Evolutionary conservation across 2,797 vertebrate species (phyloP).

Genomic region (Gallirallus australis): DNA sequence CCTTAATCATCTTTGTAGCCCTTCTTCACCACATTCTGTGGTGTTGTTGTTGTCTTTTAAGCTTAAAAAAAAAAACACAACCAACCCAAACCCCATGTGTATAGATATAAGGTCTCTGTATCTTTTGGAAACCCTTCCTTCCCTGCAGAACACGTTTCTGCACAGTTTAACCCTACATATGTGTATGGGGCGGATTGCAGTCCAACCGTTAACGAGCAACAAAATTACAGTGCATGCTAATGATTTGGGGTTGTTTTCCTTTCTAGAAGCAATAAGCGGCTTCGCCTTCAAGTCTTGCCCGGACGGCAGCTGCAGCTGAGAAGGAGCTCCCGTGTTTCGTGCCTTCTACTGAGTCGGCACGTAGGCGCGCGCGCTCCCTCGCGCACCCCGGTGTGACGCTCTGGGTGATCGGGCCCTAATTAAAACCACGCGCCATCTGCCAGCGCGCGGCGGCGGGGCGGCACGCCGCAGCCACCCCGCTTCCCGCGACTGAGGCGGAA

Average conservation of each 20-base stretch:
- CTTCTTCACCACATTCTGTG: no score
- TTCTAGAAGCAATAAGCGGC: conserved; percentile 7
- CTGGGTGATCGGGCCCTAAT: conserved; percentile 68
- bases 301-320: conserved; percentile 59
- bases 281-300: conserved; percentile 36
- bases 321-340: conserved; percentile 67
- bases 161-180: neutral
- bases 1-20: no score
- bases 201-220: neutral
- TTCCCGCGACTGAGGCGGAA: conserved; percentile 48
- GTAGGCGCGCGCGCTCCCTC: neutral
- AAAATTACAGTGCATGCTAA: neutral
- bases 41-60: neutral
- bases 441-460: conserved; percentile 52
- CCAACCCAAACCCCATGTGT: no score
- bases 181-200: neutral
- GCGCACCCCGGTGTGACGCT: conserved; percentile 55
- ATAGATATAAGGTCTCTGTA: neutral
- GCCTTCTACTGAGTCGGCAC: conserved; percentile 67
- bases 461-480: conserved; percentile 48
- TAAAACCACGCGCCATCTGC: conserved; percentile 70
- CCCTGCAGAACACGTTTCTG: neutral
- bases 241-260: neutral
- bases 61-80: neutral
- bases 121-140: neutral